A percentile compares a stretch with the other conserved stretches of the same genome.
Conservation (phyloP, 2,797 vertebrate genomes). For the Platalea minor region DNA sequence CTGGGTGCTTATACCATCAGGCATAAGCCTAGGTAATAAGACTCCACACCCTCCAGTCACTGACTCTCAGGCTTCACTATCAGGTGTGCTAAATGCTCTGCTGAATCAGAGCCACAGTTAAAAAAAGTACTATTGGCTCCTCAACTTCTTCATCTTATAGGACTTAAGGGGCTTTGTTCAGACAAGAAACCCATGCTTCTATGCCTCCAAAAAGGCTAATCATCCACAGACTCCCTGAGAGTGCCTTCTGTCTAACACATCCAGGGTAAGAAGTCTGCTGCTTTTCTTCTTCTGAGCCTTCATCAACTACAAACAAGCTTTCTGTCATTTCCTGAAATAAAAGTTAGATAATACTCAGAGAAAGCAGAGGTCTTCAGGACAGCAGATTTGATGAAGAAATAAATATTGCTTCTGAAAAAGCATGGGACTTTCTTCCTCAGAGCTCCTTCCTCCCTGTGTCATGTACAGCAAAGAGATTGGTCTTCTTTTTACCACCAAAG, state of each 20-base stretch:
- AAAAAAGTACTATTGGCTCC: neutral
- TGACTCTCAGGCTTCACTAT: neutral
- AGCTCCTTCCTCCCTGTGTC: neutral
- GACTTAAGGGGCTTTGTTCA: neutral
- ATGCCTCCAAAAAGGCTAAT: neutral
- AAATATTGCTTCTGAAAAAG: neutral
- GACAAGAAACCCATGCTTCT: neutral
- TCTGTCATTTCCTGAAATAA: neutral
- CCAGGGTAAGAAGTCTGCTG: neutral
- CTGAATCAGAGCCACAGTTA: neutral
- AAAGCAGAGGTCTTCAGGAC: neutral
- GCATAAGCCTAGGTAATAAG: neutral
- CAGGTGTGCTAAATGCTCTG: neutral
- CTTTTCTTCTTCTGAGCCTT: neutral
- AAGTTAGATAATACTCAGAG: neutral
- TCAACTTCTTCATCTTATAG: neutral
- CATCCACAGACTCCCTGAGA: neutral
- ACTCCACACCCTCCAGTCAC: neutral
- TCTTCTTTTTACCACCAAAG: neutral
- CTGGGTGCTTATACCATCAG: neutral
- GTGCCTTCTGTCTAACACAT: neutral
- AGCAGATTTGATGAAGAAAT: neutral
- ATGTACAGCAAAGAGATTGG: neutral
- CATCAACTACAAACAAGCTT: neutral
- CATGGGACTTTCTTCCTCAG: neutral